Conservation (phyloP, 2,888 invertebrate genomes). For the Drosophila nr. medialis region DNA sequence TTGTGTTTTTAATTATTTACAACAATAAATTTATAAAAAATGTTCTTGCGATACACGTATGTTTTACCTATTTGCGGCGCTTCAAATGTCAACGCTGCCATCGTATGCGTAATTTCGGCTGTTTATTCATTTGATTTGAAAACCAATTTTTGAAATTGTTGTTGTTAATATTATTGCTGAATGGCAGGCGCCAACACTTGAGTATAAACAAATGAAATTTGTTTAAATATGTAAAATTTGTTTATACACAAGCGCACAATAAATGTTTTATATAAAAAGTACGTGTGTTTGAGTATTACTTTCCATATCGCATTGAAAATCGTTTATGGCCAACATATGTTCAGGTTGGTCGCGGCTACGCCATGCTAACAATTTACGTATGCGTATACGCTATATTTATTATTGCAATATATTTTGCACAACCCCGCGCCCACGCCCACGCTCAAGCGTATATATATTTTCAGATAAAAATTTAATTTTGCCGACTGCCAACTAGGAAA, state of each 20-base stretch:
- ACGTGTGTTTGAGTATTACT: conserved; percentile 36
- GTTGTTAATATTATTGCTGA: conserved; percentile 22
- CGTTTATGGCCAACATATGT: conserved; percentile 73
- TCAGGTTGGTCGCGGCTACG: conserved; percentile 30
- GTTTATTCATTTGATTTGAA: conserved; percentile 32
- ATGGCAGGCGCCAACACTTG: conserved; percentile 62
- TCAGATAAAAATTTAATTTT: conserved; percentile 69
- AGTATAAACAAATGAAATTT: conserved; percentile 63
- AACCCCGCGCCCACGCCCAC: neutral
- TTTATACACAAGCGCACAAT: conserved; percentile 39
- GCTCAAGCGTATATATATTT: conserved; percentile 19
- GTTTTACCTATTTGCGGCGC: conserved; percentile 44
- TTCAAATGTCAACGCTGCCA: conserved; percentile 54
- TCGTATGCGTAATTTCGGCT: conserved; percentile 57
- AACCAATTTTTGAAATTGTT: conserved; percentile 14
- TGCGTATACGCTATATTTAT: conserved; percentile 51
- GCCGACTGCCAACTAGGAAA: conserved; percentile 65
- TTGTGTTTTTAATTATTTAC: conserved; percentile 71
- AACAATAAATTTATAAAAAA: conserved; percentile 48
- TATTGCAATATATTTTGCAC: conserved; percentile 50
- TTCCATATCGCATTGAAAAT: conserved; percentile 62
- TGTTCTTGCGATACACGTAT: conserved; percentile 17
- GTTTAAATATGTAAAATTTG: conserved; percentile 46
- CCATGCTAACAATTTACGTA: conserved; percentile 28
- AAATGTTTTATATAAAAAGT: neutral